Base-by-base conservation (phyloP, 1,140 invertebrate genomes). In the Metopolophium dirhodum region DNA sequence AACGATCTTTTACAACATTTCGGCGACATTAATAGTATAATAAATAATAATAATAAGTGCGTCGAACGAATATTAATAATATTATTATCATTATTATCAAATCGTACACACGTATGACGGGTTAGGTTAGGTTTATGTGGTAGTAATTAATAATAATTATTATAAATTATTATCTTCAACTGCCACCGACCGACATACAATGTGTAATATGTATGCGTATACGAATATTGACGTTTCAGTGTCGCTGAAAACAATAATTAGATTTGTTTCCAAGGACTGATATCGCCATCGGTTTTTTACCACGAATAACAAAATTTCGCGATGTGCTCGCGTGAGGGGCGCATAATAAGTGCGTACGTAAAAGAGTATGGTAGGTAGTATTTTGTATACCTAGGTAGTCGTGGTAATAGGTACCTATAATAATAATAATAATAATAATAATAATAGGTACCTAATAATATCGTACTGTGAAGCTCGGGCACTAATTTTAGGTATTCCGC, bases 161-260 rank as follows among this genome's bases (percentile, higher is more conserved):
- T 18, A 54, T 51, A 51, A 51, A 51, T 54, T 54, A 77, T 77
- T 77, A 77, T 77, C 14, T 77, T 30, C 11, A 30, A 61, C 57
- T 14, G 57, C 61, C 30, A 77, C n/a, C 61, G 30, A 77, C 61
- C 14, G 61, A 77, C 61, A 77, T 77, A 77, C 14, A 35, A 77
- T 77, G 14, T n/a, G n/a, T 77, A 77, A 77, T n/a, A n/a, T 11
- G 30, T 77, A 77, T 77, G 30, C 51, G 20, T 77, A 77, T 26
- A 26, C 83, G 37, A 85, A 41, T 54, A 54, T 86, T 86, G 85
- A 86, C 85, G 45, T 86, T 86, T 86, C 85, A 86, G 22, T 86
- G 85, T 47, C 85, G 45, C 45, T 45, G 85, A 45, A 86, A 47
- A 86, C 85, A 26, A 30, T 22, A 23, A 54, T 45, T 85, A 41